Conservation (phyloP, 1,140 invertebrate species). For the Drosophila asahinai region DNA sequence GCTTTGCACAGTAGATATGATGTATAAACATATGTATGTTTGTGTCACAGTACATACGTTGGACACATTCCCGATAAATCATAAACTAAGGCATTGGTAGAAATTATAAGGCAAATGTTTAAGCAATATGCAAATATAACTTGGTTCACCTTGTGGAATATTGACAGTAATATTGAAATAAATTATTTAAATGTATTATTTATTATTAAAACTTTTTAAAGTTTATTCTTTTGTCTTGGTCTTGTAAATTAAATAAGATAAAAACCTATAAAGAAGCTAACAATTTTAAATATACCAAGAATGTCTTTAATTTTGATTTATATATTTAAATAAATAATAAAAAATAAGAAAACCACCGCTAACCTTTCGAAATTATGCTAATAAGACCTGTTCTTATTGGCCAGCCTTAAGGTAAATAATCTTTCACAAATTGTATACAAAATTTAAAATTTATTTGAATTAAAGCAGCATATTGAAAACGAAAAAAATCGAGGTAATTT, state of each 20-base stretch:
- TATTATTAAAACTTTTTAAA: too few relatives aligned
- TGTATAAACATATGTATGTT: not conserved
- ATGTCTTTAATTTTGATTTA: too few relatives aligned
- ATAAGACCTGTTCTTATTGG: conserved; percentile 6
- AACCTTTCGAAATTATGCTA: not conserved
- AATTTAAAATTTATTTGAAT: not conserved
- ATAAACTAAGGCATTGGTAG: not conserved
- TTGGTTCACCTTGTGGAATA: not conserved
- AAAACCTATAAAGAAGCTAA: too few relatives aligned
- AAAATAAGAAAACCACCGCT: not conserved
- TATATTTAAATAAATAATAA: too few relatives aligned
- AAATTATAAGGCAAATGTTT: not conserved
- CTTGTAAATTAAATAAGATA: too few relatives aligned
- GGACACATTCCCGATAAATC: conserved; percentile 6
- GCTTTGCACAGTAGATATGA: conserved; percentile 10
- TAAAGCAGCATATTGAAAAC: too few relatives aligned
- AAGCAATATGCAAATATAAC: conserved; percentile 3
- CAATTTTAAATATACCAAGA: too few relatives aligned
- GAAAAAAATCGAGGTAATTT: too few relatives aligned
- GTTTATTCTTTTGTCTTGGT: too few relatives aligned
- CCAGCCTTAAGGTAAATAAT: not conserved
- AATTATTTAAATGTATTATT: too few relatives aligned
- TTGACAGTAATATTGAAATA: too few relatives aligned
- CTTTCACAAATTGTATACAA: not conserved
- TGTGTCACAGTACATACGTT: not conserved